Base-by-base conservation (phyloP, 2,888 invertebrate species). In the Thymelicus acteon region DNA sequence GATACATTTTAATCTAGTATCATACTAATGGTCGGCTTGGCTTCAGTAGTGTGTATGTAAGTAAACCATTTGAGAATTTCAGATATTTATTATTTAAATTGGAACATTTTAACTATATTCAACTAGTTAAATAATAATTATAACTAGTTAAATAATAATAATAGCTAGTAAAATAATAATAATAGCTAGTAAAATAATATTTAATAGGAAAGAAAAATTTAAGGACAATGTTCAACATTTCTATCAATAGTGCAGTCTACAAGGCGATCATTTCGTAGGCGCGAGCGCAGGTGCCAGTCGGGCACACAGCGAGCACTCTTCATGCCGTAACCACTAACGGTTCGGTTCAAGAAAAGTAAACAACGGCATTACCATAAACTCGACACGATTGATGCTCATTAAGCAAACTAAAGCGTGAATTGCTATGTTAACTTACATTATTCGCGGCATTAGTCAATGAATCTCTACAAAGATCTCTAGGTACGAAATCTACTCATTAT, bases 331-430 rank as follows among this genome's bases (percentile, higher is more conserved):
- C 12, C 37, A 37, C 57, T 85, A 87, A 87, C 86, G 83, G 88
- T 85, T 86, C 87, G 84, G 82, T 88, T 82, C 73, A 81, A 77
- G 79, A 82, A 84, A 84, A 84, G 79, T 83, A 79, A 78, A 81
- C 78, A 79, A 73, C 76, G 73, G 73, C 72, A 75, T 74, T 71
- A 71, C 69, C 70, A 72, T 72, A 72, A 67, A 69, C 69, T 73
- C 68, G 75, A 58, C 71, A 74, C 71, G 71, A 67, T 70, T 67
- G 75, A 72, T 72, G 54, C 72, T 70, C 68, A 72, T 71, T 77
- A 72, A 74, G 66, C 69, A 66, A 65, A 71, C 66, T 64, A 74
- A 70, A 58, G 68, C 52, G 37, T 63, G 12, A 57, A 31, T 58
- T 62, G 40, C 48, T n/a, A n/a, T 68, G 60, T 60, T 60, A 60